phyloP scores from a whole-genome alignment of 2,797 vertebrate genomes.

The Champsocephalus esox region DNA sequence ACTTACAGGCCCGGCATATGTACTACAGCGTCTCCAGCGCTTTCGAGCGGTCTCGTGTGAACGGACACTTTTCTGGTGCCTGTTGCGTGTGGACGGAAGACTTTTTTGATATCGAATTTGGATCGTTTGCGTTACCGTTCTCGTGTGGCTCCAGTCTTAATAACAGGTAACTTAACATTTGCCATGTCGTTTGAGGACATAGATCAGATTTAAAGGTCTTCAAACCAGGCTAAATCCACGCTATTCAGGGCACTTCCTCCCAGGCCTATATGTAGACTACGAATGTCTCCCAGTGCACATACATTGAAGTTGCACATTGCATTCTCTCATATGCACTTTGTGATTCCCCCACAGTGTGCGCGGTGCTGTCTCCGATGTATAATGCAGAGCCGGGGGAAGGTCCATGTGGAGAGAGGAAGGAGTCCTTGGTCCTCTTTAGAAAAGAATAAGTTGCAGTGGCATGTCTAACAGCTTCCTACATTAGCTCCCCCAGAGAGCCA shows the following conservation, averaged over 20 bases:
- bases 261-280: slow-evolving; percentile 28
- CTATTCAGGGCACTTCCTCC: neutral
- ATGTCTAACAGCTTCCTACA: slow-evolving; percentile 67
- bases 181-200: neutral
- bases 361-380: slow-evolving; percentile 53
- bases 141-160: too few relatives aligned
- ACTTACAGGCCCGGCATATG: too few relatives aligned
- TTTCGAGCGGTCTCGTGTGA: too few relatives aligned
- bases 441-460: slow-evolving; percentile 68
- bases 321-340: slow-evolving; percentile 18
- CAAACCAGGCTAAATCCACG: slow-evolving; percentile 13
- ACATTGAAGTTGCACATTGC: slow-evolving; percentile 21
- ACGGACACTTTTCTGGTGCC: too few relatives aligned
- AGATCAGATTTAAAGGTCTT: slow-evolving; percentile 1
- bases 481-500: slow-evolving; percentile 67
- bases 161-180: neutral
- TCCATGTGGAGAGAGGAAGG: slow-evolving; percentile 53
- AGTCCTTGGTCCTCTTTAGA: slow-evolving; percentile 51
- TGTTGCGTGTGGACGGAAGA: too few relatives aligned
- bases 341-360: slow-evolving; percentile 47
- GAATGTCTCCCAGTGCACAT: slow-evolving; percentile 28
- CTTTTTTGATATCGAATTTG: too few relatives aligned
- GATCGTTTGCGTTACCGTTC: too few relatives aligned
- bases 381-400: slow-evolving; percentile 72
- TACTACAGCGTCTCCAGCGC: too few relatives aligned